Conservation (phyloP, 1,140 invertebrate species). For the Oryzaephilus surinamensis region DNA sequence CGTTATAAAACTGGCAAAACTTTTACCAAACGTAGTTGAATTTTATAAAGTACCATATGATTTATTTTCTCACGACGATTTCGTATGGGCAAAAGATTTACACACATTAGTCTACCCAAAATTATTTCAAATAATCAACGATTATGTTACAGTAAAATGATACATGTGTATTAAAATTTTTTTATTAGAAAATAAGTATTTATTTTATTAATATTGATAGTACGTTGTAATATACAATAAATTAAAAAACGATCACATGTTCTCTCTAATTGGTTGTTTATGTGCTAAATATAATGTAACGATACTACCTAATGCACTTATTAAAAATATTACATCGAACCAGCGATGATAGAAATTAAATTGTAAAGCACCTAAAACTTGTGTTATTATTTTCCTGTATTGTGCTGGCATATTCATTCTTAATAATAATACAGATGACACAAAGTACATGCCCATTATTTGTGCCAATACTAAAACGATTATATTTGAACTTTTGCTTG, state of each 20-base stretch:
- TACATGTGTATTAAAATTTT: too few species aligned
- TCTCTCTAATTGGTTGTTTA: slow-evolving; percentile 58
- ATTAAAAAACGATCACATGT: too few species aligned
- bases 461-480: slow-evolving; percentile 95
- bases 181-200: too few species aligned
- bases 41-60: background rate
- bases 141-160: too few species aligned
- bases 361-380: slow-evolving; percentile 94
- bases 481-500: slow-evolving; percentile 96
- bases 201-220: too few species aligned
- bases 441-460: slow-evolving; percentile 99
- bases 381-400: slow-evolving; percentile 94
- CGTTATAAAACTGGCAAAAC: background rate
- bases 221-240: too few species aligned
- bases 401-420: slow-evolving; percentile 99
- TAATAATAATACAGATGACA: slow-evolving; percentile 94
- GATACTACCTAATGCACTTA: slow-evolving; percentile 93
- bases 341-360: slow-evolving; percentile 99
- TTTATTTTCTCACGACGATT: slow-evolving; percentile 2
- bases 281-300: slow-evolving; percentile 91
- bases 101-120: too few species aligned
- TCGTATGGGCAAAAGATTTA: slow-evolving; percentile 5
- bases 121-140: too few species aligned
- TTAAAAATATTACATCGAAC: slow-evolving; percentile 99
- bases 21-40: background rate